Evolutionary conservation across 2,888 invertebrate species (phyloP).

Genomic region (Achlya flavicornis): DNA sequence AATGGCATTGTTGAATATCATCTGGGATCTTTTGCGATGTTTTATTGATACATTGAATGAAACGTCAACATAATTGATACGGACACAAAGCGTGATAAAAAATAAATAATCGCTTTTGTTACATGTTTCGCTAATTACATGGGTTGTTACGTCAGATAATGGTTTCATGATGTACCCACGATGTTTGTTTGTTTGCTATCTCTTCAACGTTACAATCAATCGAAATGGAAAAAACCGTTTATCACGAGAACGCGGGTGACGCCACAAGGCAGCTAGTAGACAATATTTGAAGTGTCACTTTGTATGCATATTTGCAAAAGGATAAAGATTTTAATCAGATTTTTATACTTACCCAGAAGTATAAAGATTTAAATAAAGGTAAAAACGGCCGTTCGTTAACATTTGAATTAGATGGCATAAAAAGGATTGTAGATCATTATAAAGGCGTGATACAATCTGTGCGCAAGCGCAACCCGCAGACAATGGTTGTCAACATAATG

Average conservation of each 20-base stretch:
- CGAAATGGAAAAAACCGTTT: too few species aligned
- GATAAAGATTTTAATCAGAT: too few species aligned
- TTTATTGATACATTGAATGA: slow-evolving; percentile 50
- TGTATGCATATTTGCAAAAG: background rate
- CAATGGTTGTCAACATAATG: slow-evolving; percentile 73
- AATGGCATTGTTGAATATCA: slow-evolving; percentile 39
- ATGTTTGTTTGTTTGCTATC: background rate
- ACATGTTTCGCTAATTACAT: background rate
- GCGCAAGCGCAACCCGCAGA: slow-evolving; percentile 43
- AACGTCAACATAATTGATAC: slow-evolving; percentile 38
- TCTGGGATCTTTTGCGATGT: slow-evolving; percentile 46
- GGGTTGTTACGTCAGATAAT: background rate
- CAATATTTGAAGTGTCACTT: too few species aligned
- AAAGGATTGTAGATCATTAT: slow-evolving; percentile 10
- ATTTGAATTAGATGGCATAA: slow-evolving; percentile 12
- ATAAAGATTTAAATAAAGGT: background rate
- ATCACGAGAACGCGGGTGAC: too few species aligned
- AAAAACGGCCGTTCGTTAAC: slow-evolving; percentile 4
- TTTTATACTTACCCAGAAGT: too few species aligned
- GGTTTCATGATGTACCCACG: background rate
- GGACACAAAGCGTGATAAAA: slow-evolving; percentile 19
- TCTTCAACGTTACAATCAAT: too few species aligned
- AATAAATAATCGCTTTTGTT: background rate
- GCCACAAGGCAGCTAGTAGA: too few species aligned
- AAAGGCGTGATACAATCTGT: slow-evolving; percentile 38